Base-by-base conservation (phyloP, 2,113 vertebrate species). In the Myotis lucifugus region DNA sequence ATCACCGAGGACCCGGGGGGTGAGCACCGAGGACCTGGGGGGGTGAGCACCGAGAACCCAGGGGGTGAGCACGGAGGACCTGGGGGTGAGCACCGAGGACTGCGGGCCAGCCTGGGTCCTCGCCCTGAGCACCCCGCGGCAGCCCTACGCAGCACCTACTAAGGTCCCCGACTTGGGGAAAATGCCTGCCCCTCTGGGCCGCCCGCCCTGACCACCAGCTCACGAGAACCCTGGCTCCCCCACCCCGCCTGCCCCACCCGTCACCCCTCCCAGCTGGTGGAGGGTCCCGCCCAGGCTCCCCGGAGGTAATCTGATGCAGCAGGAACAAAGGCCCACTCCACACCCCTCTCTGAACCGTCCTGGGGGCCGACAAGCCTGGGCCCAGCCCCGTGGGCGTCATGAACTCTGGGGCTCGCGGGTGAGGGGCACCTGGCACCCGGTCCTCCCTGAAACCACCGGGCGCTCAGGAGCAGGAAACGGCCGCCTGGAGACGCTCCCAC, bases 251-350 rank as follows among this genome's bases (percentile, higher is more conserved):
- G 50, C 46, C 17, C 0, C 8, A 64, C 46, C 77, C 42, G 0
- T 27, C 88, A 29, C 52, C 32, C 2, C 66, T 25, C 48, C 12
- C 8, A 17, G 37, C 27, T 8, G 19, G 69, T 12, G 8, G 52
- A n/a, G 14, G 19, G 19, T 13, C 82, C 21, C 3, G 67, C 81
- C 54, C 52, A 9, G 59, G 15, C 48, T 21, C 23, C 27, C 18
- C 1, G 0, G 6, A 8, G 3, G 2, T 6, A 6, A 29, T 52
- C 76, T 5, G 0, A 1, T 1, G 19, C 56, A 23, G 0, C 5
- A 4, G 0, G 6, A 61, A 25, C 42, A 27, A 56, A 21, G 70
- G 18, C 27, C 34, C 18, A 0, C n/a, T n/a, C 27, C 52, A 59
- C 32, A 25, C 11, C 18, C 54, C 61, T 21, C 82, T 32, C 69